Percentiles rank a stretch among this genome's conserved stretches.
phyloP scores from a whole-genome alignment of 1,140 invertebrate genomes.

The Limonius californicus region DNA sequence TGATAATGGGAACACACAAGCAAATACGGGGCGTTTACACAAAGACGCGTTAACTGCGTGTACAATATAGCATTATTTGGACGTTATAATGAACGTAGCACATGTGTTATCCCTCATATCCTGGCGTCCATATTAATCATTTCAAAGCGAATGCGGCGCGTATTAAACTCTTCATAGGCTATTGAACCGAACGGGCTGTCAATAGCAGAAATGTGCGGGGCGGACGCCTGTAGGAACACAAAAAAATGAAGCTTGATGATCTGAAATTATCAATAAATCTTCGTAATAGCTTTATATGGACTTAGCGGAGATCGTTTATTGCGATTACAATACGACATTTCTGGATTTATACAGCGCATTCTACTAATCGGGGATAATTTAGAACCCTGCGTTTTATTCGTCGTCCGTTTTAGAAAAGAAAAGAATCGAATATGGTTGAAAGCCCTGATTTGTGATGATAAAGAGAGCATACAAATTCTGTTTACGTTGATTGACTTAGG shows the following conservation, averaged over 20 bases:
- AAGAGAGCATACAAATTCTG: too few species aligned
- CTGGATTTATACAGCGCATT: not conserved
- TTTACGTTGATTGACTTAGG: not conserved
- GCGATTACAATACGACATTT: not conserved
- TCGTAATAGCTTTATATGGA: constrained; percentile 1
- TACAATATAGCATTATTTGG: not conserved
- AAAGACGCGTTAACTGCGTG: not conserved
- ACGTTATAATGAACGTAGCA: not conserved
- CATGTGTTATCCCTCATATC: not conserved
- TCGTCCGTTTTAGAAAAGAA: too few species aligned
- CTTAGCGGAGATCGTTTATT: not conserved
- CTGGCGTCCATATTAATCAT: not conserved
- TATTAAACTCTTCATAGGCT: not conserved
- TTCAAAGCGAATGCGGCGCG: not conserved
- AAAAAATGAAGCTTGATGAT: not conserved
- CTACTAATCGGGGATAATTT: not conserved
- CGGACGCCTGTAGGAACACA: not conserved
- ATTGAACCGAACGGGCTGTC: not conserved
- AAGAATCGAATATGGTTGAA: too few species aligned
- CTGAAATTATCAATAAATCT: constrained; percentile 1
- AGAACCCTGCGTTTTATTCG: not conserved
- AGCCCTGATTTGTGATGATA: too few species aligned
- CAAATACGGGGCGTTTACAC: not conserved
- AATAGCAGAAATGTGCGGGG: constrained; percentile 1
- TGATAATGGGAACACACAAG: too few species aligned